Evolutionary conservation across 2,888 invertebrate species (phyloP), one percentile per base, ranked within the genome.

Genomic region (Drosophila subsilvestris): DNA sequence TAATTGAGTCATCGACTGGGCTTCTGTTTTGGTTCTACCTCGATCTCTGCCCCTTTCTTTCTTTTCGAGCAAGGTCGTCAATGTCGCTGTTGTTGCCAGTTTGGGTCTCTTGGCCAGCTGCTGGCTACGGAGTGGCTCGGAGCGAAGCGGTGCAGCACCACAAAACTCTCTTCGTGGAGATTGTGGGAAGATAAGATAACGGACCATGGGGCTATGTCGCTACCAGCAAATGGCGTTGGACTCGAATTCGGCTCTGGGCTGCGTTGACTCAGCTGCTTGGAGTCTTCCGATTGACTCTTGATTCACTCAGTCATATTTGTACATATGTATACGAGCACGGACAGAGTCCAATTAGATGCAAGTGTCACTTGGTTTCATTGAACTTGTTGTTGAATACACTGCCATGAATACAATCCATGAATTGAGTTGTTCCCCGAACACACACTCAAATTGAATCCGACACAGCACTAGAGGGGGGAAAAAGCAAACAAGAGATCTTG

Each of bases 291-390:
- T n/a, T n/a, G 22, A 59, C 29, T n/a, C 45, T 69, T 43, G 59
- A 48, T 68, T 51, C 68, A 56, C 20, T 67, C 49, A 57, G 1
- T 4, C 4, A 14, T 14, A 5, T 5, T 2, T 32, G 32, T 12
- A 32, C 14, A 32, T 32, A 32, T 5, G 12, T 12, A 5, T 12
- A 4, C 4, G 32, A 2, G 32, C 4, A 32, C 12, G 57, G 57
- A 50, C 57, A 37, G 32, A 32, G 14, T 53, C 56, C 86, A 88
- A 88, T 80, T 86, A 72, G 69, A 61, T 49, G 49, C 76, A 84
- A 86, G 88, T 80, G 83, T 86, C 88, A 86, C 58, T 76, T 17
- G 53, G 87, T 81, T 86, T 53, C 83, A 88, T 88, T 83, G 83
- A 83, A 83, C 83, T 88, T 74, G 70, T 47, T 65, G 44, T 27